Percentiles rank a stretch among this genome's conserved stretches.
Conservation (phyloP, 2,888 invertebrate species). For the Barypeithes pellucidus region DNA sequence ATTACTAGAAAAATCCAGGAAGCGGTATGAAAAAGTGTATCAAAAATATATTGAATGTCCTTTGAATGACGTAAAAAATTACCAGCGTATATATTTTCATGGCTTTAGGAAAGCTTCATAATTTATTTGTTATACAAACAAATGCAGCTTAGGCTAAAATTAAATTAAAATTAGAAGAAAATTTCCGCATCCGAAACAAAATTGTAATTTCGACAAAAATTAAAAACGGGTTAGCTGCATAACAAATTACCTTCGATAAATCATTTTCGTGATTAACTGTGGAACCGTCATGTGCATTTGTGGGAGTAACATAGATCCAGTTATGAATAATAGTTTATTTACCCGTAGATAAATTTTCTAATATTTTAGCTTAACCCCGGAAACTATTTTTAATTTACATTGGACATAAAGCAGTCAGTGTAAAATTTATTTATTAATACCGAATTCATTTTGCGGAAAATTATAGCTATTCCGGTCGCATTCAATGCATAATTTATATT, state of each 20-base stretch:
- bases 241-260: constrained; percentile 48
- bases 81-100: no score
- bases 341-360: constrained; percentile 24
- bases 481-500: constrained; percentile 32
- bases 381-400: constrained; percentile 26
- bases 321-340: constrained; percentile 45
- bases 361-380: constrained; percentile 15
- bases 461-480: constrained; percentile 36
- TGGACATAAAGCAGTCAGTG: constrained; percentile 37
- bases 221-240: constrained; percentile 42
- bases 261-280: constrained; percentile 44
- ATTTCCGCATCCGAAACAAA: constrained; percentile 21
- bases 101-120: no score
- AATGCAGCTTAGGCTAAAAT: neutral
- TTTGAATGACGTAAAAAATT: no score
- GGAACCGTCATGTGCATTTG: constrained; percentile 46
- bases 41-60: no score
- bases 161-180: constrained; percentile 11
- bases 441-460: constrained; percentile 36
- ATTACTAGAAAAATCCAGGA: no score
- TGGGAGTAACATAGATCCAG: constrained; percentile 33
- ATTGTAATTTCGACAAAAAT: constrained; percentile 30
- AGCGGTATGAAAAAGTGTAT: no score
- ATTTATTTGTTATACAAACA: neutral
- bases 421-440: constrained; percentile 41